These are phyloP conservation scores for Cossypha polioptera DNA, from an alignment of 2,797 vertebrate genomes.

Conservation along the genomic window DNA sequence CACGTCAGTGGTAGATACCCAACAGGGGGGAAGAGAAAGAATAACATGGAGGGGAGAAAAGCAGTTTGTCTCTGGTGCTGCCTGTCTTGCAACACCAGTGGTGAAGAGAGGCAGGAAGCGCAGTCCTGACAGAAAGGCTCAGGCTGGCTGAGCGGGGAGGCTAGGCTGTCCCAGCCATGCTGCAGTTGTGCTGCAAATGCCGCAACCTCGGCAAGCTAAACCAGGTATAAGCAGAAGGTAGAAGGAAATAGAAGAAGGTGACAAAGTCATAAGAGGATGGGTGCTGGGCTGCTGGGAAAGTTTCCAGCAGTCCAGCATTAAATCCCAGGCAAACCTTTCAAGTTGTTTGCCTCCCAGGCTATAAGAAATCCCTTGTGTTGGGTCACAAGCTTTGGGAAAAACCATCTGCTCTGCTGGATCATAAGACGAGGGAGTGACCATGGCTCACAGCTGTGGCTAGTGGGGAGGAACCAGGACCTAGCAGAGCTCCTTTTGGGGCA, in stretches of 20 bases:
- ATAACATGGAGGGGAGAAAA: background rate
- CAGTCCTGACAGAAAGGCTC: background rate
- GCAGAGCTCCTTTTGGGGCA: background rate
- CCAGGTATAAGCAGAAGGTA: background rate
- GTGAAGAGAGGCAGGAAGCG: background rate
- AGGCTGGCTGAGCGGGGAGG: background rate
- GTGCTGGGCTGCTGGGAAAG: background rate
- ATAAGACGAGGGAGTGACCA: background rate
- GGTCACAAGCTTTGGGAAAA: background rate
- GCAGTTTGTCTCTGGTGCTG: background rate
- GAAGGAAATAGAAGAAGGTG: background rate
- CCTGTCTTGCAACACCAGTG: background rate
- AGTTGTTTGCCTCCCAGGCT: slow-evolving; percentile 10
- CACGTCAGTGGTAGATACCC: background rate
- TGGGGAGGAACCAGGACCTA: background rate
- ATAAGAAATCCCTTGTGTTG: background rate
- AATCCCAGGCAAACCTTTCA: background rate
- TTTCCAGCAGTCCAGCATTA: background rate
- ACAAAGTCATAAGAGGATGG: background rate
- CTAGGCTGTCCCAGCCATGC: background rate
- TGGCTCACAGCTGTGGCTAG: background rate
- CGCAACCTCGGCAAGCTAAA: background rate
- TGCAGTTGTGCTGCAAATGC: background rate
- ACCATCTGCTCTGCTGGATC: background rate
- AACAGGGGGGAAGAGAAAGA: background rate